These are phyloP conservation scores for Hydrolagus affinis DNA, from an alignment of 2,113 vertebrate species.

Conservation along the genomic window DNA sequence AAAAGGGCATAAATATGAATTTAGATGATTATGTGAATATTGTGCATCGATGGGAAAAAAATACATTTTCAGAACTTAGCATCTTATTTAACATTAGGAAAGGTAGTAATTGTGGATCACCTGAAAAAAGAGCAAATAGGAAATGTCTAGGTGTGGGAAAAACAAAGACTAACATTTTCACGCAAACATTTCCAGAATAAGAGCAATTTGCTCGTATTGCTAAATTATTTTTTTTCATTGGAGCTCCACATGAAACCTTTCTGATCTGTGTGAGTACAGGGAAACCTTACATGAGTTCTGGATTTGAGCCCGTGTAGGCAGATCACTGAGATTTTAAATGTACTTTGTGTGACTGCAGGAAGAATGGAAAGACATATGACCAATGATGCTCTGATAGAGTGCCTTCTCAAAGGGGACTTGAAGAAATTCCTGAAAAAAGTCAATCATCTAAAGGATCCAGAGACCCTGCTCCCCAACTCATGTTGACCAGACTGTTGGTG, in stretches of 20 bases:
- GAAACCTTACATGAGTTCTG: constrained; percentile 21
- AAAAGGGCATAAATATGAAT: neutral
- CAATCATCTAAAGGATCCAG: constrained; percentile 30
- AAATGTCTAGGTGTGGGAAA: neutral
- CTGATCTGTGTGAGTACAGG: neutral
- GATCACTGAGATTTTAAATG: constrained; percentile 28
- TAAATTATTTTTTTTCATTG: neutral
- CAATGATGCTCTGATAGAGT: constrained; percentile 17
- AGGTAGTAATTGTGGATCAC: neutral
- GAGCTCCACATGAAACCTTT: neutral
- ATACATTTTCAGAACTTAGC: too few relatives aligned
- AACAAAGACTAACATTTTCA: neutral
- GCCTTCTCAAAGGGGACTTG: constrained; percentile 29
- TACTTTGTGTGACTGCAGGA: constrained; percentile 32
- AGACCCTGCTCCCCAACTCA: neutral
- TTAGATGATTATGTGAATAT: neutral
- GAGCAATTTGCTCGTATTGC: neutral
- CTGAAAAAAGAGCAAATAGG: neutral
- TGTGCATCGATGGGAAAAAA: too few relatives aligned
- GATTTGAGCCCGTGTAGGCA: constrained; percentile 16
- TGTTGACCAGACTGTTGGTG: constrained; percentile 31
- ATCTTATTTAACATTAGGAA: neutral
- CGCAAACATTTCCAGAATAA: neutral
- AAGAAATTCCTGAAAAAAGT: constrained; percentile 28
- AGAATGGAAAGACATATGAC: constrained; percentile 30